phyloP scores from a whole-genome alignment of 2,797 vertebrate species.

The Sciaenops ocellatus region DNA sequence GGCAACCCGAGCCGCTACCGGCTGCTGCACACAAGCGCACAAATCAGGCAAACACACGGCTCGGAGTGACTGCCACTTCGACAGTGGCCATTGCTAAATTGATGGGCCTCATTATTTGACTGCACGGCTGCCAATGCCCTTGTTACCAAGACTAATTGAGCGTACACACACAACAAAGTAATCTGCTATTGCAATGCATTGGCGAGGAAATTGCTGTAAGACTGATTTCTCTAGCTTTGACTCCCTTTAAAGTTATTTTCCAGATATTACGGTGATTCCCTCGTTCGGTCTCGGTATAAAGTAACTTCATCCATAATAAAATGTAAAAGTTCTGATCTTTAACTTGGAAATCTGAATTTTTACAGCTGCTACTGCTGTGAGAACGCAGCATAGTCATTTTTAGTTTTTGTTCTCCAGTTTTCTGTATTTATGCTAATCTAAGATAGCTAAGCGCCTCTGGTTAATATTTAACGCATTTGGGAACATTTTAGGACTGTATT shows the following conservation, averaged over 20 bases:
- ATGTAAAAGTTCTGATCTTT: neutral
- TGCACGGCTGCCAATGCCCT: conserved; percentile 55
- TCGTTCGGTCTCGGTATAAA: neutral
- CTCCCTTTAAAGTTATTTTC: conserved; percentile 31
- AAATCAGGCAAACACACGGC: conserved; percentile 14
- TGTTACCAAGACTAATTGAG: conserved; percentile 71
- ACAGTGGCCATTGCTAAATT: conserved; percentile 65
- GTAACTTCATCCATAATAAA: neutral
- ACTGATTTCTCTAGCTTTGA: conserved; percentile 45
- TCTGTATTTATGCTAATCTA: no score
- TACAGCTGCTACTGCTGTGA: no score
- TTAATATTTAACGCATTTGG: no score
- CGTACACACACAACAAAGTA: conserved; percentile 65
- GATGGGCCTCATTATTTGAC: conserved; percentile 74
- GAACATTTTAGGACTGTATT: no score
- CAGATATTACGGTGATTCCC: conserved; percentile 14
- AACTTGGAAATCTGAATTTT: neutral
- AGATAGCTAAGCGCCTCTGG: no score
- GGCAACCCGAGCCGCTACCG: conserved; percentile 20
- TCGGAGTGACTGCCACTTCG: conserved; percentile 41
- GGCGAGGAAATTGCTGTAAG: conserved; percentile 27
- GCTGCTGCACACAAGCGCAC: conserved; percentile 16
- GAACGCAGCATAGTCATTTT: no score
- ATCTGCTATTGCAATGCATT: conserved; percentile 51
- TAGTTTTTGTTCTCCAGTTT: no score